Evolutionary conservation across 1,140 invertebrate species (phyloP), one percentile per base, ranked within the genome.

Genomic region (Papilio xuthus): DNA sequence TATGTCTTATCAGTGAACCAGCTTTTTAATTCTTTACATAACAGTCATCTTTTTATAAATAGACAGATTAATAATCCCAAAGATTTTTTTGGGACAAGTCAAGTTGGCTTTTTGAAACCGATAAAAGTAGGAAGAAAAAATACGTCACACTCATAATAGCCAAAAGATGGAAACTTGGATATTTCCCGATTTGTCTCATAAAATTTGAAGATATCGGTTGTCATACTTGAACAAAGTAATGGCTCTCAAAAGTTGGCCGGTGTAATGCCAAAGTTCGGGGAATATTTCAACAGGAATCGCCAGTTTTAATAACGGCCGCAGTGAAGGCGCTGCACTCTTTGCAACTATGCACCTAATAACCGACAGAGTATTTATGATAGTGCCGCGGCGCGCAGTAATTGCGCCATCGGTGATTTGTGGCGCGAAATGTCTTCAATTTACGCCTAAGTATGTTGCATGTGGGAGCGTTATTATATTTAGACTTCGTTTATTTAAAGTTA

Each of bases 301-400:
- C 50, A 23, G 74, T 82, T 81, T 81, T 80, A 82, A 82, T 84
- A 87, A 82, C 81, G 72, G 73, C 56, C 74, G 80, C 80, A 77
- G 80, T 79, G 77, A 80, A 79, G 81, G 81, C 80, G 79, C 72
- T 78, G 82, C 86, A 88, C 85, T 90, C 85, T 90, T 89, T 84
- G 79, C 85, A 92, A 92, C 87, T 92, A 90, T 92, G 90, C 88
- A 89, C 84, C 87, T 90, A 91, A 92, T 92, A 91, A 87, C 84
- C 72, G 79, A 53, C 41, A 26, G 75, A 81, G 81, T 90, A 90
- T 90, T 90, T 90, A 90, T 88, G 89, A 83, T 82, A 73, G 78
- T 72, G 79, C 82, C 80, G 75, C 81, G 80, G 79, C 82, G 81
- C 80, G 78, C 82, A 80, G 86, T 92, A 91, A 91, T 92, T 92